Percentiles rank a stretch among this genome's conserved stretches.
Evolutionary conservation across 2,888 invertebrate species (phyloP).

Genomic region (Eumerus sabulonum): DNA sequence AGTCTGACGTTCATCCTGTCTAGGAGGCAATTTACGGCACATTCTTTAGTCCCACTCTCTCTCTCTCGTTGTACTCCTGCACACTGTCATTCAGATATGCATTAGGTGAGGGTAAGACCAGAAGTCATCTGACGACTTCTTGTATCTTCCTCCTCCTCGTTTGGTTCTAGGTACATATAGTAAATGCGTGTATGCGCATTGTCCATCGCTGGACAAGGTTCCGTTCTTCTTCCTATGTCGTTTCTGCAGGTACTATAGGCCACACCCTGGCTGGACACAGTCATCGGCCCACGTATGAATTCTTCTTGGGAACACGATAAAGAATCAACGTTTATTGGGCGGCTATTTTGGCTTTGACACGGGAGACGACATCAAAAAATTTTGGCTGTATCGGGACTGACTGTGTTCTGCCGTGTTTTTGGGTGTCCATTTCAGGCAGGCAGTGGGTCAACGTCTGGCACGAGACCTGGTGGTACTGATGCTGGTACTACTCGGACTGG

Average conservation of each 20-base stretch:
- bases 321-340: conserved; percentile 67
- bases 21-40: conserved; percentile 50
- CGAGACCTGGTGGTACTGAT: too few species aligned
- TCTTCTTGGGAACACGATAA: conserved; percentile 51
- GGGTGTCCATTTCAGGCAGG: conserved; percentile 60
- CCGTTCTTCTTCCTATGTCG: too few species aligned
- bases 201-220: too few species aligned
- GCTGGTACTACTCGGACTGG: not conserved
- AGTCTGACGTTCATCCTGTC: conserved; percentile 53
- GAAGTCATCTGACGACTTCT: conserved; percentile 59
- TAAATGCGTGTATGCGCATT: conserved; percentile 12
- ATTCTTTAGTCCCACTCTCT: conserved; percentile 39
- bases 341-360: conserved; percentile 39
- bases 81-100: conserved; percentile 46
- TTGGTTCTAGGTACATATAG: conserved; percentile 26
- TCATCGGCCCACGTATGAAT: conserved; percentile 54
- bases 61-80: conserved; percentile 34
- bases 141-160: conserved; percentile 4
- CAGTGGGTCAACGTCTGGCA: conserved; percentile 52
- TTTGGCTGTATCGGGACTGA: conserved; percentile 37
- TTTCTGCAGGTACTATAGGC: conserved; percentile 5
- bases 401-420: conserved; percentile 41
- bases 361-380: conserved; percentile 55
- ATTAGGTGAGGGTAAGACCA: conserved; percentile 65
- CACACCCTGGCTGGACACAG: conserved; percentile 48